Evolutionary conservation across 2,113 vertebrate genomes (phyloP).

Genomic region (Lanius collurio): DNA sequence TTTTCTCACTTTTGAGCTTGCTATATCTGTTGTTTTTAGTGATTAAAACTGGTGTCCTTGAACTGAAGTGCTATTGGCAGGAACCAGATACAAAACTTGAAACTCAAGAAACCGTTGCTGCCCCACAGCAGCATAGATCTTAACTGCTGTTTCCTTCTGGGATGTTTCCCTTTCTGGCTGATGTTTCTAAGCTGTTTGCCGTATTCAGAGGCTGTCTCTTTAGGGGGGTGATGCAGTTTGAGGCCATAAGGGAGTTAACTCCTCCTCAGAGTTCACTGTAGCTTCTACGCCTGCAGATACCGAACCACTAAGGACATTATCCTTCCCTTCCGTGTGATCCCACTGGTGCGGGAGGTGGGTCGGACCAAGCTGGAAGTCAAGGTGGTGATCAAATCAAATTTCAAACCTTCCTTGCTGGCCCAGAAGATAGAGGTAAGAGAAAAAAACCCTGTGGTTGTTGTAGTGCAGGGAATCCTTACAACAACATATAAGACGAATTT

Average conservation of each 20-base stretch:
- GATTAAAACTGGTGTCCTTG: not conserved
- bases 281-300: conserved; percentile 77
- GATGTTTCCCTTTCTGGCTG: not conserved
- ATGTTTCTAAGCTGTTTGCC: not conserved
- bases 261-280: not conserved
- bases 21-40: not conserved
- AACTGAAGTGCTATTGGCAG: not conserved
- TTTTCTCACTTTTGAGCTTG: not conserved
- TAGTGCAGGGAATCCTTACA: too few relatives aligned
- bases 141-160: not conserved
- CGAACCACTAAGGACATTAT: conserved; percentile 99
- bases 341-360: conserved; percentile 94
- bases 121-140: not conserved
- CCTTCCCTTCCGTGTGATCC: conserved; percentile 97
- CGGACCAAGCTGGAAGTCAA: conserved; percentile 98
- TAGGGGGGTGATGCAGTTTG: not conserved
- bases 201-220: not conserved
- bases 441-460: not conserved
- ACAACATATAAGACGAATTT: too few relatives aligned
- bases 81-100: not conserved
- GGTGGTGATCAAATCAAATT: conserved; percentile 99
- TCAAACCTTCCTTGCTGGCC: conserved; percentile 96
- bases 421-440: conserved; percentile 96
- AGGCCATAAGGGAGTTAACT: not conserved
- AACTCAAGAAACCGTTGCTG: not conserved